These are phyloP conservation scores for Drosophila borborema DNA, from an alignment of 2,888 invertebrate species.

Conservation along the genomic window DNA sequence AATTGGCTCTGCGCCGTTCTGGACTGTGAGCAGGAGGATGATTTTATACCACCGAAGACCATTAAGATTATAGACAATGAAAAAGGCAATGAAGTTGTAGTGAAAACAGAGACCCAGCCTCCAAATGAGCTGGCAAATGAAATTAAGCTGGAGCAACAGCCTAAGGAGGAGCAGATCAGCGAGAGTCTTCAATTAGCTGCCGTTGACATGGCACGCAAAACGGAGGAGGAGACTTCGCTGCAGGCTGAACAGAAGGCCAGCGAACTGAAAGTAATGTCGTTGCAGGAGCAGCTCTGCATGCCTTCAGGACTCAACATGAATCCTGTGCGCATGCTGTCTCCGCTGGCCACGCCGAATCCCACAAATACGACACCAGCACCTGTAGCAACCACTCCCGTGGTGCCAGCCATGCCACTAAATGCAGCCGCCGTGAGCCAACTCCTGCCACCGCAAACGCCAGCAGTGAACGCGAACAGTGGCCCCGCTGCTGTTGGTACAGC, in stretches of 20 bases:
- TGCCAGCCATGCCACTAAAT: slow-evolving; percentile 25
- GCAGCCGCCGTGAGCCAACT: slow-evolving; percentile 34
- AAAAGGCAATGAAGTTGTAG: slow-evolving; percentile 49
- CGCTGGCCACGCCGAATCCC: slow-evolving; percentile 82
- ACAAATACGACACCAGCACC: slow-evolving; percentile 61
- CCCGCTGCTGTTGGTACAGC: slow-evolving; percentile 3
- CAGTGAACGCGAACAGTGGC: slow-evolving; percentile 11
- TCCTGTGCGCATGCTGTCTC: slow-evolving; percentile 84
- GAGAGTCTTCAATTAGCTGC: slow-evolving; percentile 41
- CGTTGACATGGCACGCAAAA: slow-evolving; percentile 64
- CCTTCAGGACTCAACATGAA: slow-evolving; percentile 85
- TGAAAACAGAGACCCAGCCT: slow-evolving; percentile 58
- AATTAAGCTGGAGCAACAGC: slow-evolving; percentile 62
- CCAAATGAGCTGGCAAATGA: slow-evolving; percentile 42
- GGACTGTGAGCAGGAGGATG: slow-evolving; percentile 90
- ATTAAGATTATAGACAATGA: slow-evolving; percentile 82
- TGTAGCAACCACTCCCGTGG: slow-evolving; percentile 19
- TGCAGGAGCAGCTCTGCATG: slow-evolving; percentile 84
- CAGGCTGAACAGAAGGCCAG: slow-evolving; percentile 79
- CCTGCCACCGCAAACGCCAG: slow-evolving; percentile 52
- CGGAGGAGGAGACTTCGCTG: slow-evolving; percentile 68
- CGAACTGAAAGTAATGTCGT: slow-evolving; percentile 83
- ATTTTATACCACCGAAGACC: slow-evolving; percentile 87
- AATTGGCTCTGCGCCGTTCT: slow-evolving; percentile 91
- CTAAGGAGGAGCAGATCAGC: slow-evolving; percentile 71